These are phyloP conservation scores for Sorex fumeus DNA, from an alignment of 2,113 vertebrate species.

Conservation along the genomic window DNA sequence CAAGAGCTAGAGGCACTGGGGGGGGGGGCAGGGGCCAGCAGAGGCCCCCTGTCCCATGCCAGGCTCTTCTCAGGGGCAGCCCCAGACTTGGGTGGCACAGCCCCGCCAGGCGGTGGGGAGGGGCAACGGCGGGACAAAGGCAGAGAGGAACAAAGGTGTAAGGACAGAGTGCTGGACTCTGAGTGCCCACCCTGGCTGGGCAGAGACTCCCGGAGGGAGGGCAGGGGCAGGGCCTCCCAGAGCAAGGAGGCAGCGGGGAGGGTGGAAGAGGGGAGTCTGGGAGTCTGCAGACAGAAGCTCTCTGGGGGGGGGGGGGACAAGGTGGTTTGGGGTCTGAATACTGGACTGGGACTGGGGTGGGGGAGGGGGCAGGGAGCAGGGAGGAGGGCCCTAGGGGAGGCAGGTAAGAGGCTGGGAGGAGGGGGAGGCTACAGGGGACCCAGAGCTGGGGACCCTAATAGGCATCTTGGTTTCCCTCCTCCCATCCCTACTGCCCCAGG, in stretches of 20 bases:
- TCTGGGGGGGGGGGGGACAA: too few relatives aligned
- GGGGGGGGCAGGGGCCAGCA: background rate
- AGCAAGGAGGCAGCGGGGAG: background rate
- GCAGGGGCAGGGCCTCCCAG: background rate
- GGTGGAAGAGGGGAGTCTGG: background rate
- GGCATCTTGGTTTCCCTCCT: too few relatives aligned
- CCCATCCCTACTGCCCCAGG: too few relatives aligned
- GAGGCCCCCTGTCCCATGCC: conserved; percentile 42
- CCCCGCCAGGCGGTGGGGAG: background rate
- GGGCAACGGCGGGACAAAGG: conserved; percentile 65
- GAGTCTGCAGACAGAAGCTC: too few relatives aligned
- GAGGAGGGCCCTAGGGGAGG: too few relatives aligned
- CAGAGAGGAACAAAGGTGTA: conserved; percentile 73
- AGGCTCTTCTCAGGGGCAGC: conserved; percentile 7
- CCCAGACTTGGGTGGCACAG: background rate
- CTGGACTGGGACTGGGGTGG: too few relatives aligned
- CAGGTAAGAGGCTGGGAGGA: too few relatives aligned
- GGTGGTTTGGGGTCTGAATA: too few relatives aligned
- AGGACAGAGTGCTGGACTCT: background rate
- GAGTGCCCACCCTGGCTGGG: too few relatives aligned
- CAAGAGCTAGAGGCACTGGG: background rate
- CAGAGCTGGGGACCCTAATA: too few relatives aligned
- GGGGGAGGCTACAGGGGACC: too few relatives aligned
- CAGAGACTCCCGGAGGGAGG: background rate
- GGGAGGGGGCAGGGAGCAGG: too few relatives aligned